Conservation (phyloP, 2,113 vertebrate species). For the Arenaria interpres region DNA sequence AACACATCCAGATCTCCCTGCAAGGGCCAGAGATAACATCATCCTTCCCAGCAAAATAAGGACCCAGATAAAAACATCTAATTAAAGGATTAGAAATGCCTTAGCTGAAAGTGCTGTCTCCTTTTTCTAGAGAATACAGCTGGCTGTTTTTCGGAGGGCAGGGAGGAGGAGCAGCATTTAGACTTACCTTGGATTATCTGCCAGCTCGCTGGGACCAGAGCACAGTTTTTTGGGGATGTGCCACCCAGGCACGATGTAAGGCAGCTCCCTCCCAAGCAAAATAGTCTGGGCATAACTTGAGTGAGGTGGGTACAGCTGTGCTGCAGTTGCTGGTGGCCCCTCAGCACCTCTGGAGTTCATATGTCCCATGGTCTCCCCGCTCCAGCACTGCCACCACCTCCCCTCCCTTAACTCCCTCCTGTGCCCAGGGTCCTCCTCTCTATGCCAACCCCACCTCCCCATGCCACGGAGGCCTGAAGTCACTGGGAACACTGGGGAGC, state of each 20-base stretch:
- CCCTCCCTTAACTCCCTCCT: neutral
- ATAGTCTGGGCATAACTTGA: neutral
- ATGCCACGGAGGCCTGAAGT: rapidly evolving
- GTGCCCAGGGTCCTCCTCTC: rapidly evolving
- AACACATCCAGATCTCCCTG: neutral
- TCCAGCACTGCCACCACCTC: neutral
- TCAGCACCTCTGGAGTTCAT: neutral
- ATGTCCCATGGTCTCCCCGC: rapidly evolving
- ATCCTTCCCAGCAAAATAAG: neutral
- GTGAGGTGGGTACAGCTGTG: neutral
- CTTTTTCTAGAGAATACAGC: neutral
- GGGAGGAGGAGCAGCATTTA: neutral
- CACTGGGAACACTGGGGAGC: neutral
- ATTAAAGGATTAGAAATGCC: neutral
- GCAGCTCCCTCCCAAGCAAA: neutral
- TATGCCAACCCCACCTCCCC: neutral
- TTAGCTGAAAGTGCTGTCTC: neutral
- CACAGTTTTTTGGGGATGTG: neutral
- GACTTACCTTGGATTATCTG: neutral
- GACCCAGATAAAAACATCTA: neutral
- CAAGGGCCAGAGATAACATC: neutral
- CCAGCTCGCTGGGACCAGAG: neutral
- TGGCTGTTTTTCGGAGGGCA: neutral
- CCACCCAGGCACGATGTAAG: neutral
- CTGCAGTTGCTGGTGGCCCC: neutral